A percentile compares a stretch with the other conserved stretches of the same genome.
Conservation (phyloP, 1,140 invertebrate genomes). For the Vollenhovia emeryi region DNA sequence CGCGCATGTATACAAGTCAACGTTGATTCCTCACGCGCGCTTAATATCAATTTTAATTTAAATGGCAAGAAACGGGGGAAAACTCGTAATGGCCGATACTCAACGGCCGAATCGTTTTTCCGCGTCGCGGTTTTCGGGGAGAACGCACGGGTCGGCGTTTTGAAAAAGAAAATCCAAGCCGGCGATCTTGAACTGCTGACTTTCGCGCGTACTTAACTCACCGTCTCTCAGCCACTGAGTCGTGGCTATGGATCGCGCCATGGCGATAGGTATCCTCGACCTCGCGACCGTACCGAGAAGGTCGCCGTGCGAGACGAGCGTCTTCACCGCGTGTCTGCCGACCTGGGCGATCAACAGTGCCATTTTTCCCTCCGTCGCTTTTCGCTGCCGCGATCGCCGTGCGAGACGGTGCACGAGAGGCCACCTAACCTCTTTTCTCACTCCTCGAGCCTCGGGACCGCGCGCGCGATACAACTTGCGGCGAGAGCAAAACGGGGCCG, state of each 20-base stretch:
- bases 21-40: neutral
- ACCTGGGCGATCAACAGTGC: constrained; percentile 72
- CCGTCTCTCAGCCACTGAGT: constrained; percentile 70
- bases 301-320: constrained; percentile 29
- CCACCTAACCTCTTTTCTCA: constrained; percentile 41
- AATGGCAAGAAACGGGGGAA: neutral
- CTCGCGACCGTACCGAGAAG: neutral
- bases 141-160: too few species aligned
- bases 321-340: constrained; percentile 50
- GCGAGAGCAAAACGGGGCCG: constrained; percentile 48
- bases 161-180: neutral
- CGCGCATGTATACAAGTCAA: too few species aligned
- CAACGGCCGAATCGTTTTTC: neutral
- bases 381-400: neutral
- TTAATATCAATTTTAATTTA: neutral
- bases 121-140: neutral
- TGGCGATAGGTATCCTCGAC: neutral
- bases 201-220: constrained; percentile 63
- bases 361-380: too few species aligned
- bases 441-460: neutral
- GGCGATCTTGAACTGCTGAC: neutral
- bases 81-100: neutral
- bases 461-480: constrained; percentile 11
- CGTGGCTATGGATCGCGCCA: constrained; percentile 70
- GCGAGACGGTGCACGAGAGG: neutral